Evolutionary conservation across 2,797 vertebrate genomes (phyloP).

Genomic region (Avahi laniger): DNA sequence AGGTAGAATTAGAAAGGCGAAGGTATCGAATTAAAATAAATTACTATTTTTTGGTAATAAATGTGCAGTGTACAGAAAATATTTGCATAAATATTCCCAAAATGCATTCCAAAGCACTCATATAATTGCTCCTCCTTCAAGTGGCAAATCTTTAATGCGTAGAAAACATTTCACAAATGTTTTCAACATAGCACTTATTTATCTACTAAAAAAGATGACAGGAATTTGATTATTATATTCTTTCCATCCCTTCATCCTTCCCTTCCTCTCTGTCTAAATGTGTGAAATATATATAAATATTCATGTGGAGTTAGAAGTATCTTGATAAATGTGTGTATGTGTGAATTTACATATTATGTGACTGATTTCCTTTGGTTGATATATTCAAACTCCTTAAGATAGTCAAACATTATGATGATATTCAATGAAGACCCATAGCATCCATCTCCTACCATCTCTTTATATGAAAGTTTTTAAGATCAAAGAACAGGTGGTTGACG

Average conservation of each 20-base stretch:
- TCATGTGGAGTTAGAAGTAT: background rate
- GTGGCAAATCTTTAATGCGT: background rate
- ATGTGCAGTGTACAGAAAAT: background rate
- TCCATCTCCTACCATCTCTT: background rate
- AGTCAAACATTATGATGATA: background rate
- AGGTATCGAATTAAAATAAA: background rate
- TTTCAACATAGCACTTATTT: background rate
- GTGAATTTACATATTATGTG: background rate
- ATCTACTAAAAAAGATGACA: background rate
- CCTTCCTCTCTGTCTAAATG: background rate
- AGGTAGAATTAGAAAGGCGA: slow-evolving; percentile 38
- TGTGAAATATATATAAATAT: background rate
- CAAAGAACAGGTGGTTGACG: background rate
- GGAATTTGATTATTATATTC: background rate
- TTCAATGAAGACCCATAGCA: background rate
- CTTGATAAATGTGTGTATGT: background rate
- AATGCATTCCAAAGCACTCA: background rate
- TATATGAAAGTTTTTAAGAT: background rate
- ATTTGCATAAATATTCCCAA: background rate
- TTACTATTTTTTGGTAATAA: background rate
- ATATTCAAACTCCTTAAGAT: background rate
- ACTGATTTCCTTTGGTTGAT: background rate
- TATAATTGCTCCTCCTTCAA: background rate
- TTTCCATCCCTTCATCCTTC: background rate
- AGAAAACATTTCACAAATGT: background rate